A percentile compares a stretch with the other conserved stretches of the same genome.
Evolutionary conservation across 2,888 invertebrate genomes (phyloP).

Genomic region (Quadriops clusia): DNA sequence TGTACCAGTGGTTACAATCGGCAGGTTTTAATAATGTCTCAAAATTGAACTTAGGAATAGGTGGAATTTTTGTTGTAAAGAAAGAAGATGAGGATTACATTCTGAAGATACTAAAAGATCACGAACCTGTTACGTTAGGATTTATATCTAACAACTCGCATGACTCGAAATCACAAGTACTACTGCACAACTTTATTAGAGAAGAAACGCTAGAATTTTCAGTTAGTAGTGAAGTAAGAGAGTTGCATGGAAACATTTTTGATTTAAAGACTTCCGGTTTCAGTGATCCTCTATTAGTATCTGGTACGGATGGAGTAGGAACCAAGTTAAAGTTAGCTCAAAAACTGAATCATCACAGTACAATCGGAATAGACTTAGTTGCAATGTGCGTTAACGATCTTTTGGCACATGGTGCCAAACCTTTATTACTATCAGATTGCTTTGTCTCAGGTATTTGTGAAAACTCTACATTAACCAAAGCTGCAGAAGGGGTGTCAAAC

Average conservation of each 20-base stretch:
- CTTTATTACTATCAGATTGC: conserved; percentile 93
- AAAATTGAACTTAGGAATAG: conserved; percentile 97
- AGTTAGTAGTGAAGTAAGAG: too few relatives aligned
- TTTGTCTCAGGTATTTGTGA: conserved; percentile 90
- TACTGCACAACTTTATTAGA: too few relatives aligned
- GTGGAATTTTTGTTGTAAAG: conserved; percentile 68
- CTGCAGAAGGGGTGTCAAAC: too few relatives aligned
- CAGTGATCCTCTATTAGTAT: conserved; percentile 77
- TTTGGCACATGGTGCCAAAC: conserved; percentile 88
- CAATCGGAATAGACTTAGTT: conserved; percentile 88
- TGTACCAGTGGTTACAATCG: conserved; percentile 83
- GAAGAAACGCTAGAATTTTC: too few relatives aligned
- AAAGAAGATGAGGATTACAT: conserved; percentile 42
- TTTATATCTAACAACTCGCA: too few relatives aligned
- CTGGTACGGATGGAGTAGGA: conserved; percentile 94
- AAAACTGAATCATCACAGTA: conserved; percentile 61
- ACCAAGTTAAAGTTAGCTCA: conserved; percentile 94
- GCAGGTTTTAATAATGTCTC: too few relatives aligned
- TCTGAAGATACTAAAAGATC: conserved; percentile 26
- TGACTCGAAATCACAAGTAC: too few relatives aligned
- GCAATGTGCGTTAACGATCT: conserved; percentile 98
- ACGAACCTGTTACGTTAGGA: conserved; percentile 52
- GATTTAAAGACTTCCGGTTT: conserved; percentile 63
- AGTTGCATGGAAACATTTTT: too few relatives aligned
- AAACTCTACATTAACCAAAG: too few relatives aligned